Conservation (phyloP, 2,888 invertebrate genomes). For the Synanthedon formicaeformis region DNA sequence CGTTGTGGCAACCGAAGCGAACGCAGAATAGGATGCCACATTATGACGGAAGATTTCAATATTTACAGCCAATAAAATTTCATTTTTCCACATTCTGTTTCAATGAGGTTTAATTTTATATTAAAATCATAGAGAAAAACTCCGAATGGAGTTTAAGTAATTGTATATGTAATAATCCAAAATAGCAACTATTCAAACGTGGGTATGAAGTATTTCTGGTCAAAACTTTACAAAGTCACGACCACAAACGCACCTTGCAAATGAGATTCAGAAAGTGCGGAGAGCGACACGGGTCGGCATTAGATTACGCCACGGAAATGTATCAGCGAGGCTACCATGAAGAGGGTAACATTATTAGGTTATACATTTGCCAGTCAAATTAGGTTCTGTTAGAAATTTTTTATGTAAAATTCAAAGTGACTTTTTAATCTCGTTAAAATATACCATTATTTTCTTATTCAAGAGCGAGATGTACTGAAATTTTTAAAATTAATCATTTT, state of each 20-base stretch:
- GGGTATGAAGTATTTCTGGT: no score
- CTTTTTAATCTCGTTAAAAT: neutral
- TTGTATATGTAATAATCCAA: no score
- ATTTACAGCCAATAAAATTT: slow-evolving; percentile 3
- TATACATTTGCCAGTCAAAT: slow-evolving; percentile 41
- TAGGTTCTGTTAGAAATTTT: slow-evolving; percentile 24
- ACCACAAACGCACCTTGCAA: slow-evolving; percentile 14
- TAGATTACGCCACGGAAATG: slow-evolving; percentile 38
- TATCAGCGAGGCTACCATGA: slow-evolving; percentile 40
- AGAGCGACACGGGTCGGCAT: slow-evolving; percentile 25
- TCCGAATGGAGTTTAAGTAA: no score
- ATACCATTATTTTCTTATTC: no score
- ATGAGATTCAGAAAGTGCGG: slow-evolving; percentile 25
- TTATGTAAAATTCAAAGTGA: slow-evolving; percentile 15
- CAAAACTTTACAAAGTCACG: neutral
- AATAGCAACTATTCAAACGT: no score
- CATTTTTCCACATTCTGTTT: neutral
- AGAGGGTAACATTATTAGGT: slow-evolving; percentile 51
- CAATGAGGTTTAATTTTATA: neutral
- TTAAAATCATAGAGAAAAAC: no score
- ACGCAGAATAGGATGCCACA: slow-evolving; percentile 1
- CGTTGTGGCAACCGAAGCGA: slow-evolving; percentile 6
- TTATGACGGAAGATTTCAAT: slow-evolving; percentile 4
- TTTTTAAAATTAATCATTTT: no score
- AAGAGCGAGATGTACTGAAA: no score